A percentile compares a stretch with the other conserved stretches of the same genome.
Evolutionary conservation across 2,888 invertebrate species (phyloP).

Genomic region (Euproctis similis): DNA sequence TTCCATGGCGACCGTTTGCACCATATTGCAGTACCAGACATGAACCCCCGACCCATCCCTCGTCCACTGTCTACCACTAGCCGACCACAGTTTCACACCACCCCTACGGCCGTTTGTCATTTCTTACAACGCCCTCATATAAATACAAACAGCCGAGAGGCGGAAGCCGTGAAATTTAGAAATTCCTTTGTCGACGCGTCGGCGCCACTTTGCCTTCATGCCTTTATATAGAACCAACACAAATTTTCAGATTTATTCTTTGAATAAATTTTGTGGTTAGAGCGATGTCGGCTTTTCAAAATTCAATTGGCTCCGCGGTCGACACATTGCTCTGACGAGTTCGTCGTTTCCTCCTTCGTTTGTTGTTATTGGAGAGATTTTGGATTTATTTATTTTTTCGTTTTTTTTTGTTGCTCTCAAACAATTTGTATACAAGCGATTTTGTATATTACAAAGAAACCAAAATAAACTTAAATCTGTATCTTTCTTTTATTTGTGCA

Average conservation of each 20-base stretch:
- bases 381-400: no score
- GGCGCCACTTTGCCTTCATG: conserved; percentile 68
- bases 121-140: conserved; percentile 64
- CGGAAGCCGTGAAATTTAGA: conserved; percentile 75
- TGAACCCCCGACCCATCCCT: conserved; percentile 14
- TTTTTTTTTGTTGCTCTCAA: no score
- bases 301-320: conserved; percentile 72
- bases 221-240: conserved; percentile 73
- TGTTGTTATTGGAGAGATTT: conserved; percentile 51
- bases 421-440: conserved; percentile 32
- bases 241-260: conserved; percentile 77
- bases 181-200: conserved; percentile 72
- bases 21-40: conserved; percentile 2
- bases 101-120: conserved; percentile 65
- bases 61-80: conserved; percentile 18
- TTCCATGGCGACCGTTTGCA: conserved; percentile 10
- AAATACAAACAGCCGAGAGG: conserved; percentile 68
- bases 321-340: conserved; percentile 70
- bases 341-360: no score
- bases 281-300: conserved; percentile 73
- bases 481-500: conserved; percentile 15
- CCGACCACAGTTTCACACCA: conserved; percentile 32
- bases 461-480: conserved; percentile 25
- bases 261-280: conserved; percentile 75
- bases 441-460: conserved; percentile 26